Base-by-base conservation (phyloP, 2,113 vertebrate species). In the Australoheros scitulus region DNA sequence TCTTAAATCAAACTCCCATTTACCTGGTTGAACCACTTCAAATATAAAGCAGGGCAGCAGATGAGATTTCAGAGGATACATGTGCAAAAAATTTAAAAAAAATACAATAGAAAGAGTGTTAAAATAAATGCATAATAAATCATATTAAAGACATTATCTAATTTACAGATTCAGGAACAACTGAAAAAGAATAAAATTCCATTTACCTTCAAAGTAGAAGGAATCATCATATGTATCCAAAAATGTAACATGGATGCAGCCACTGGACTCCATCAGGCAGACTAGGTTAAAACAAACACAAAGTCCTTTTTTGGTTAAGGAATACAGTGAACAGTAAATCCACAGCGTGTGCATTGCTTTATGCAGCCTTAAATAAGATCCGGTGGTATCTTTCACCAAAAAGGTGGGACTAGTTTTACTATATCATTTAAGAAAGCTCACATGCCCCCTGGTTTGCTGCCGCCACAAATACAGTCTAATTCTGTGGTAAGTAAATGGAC, bases 121-220 rank as follows among this genome's bases (percentile, higher is more conserved):
- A n/a, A 18, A 36, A 64, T 38, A 26, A 20, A 4, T 55, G 20
- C 11, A 59, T 5, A 29, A 10, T n/a, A 58, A 22, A 22, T 17
- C 36, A 34, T 10, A 65, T 7, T 6, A 22, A 47, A 4, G 24
- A 14, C 11, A 52, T 14, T 8, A 59, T 38, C 1, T 26, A 68
- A 64, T 22, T 76, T 32, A 29, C 3, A 2, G 14, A 17, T 2
- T 41, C 8, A 43, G 11, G 65, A 47, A 43, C 1, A 36, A 22
- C 32, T 2, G 10, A 79, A 20, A 64, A 64, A 7, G 14, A 24
- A 36, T 61, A 1, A 78, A 65, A 64, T 29, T 2, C 3, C 3
- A 8, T 34, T 77, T 88, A 94, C 94, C 88, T 64, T 11, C 0
- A 79, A 92, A 93, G 65, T 61, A 87, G 65, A 92, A 87, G 55